A percentile compares a stretch with the other conserved stretches of the same genome.
phyloP scores from a whole-genome alignment of 2,113 vertebrate genomes.

The Neolamprologus kungweensis region DNA sequence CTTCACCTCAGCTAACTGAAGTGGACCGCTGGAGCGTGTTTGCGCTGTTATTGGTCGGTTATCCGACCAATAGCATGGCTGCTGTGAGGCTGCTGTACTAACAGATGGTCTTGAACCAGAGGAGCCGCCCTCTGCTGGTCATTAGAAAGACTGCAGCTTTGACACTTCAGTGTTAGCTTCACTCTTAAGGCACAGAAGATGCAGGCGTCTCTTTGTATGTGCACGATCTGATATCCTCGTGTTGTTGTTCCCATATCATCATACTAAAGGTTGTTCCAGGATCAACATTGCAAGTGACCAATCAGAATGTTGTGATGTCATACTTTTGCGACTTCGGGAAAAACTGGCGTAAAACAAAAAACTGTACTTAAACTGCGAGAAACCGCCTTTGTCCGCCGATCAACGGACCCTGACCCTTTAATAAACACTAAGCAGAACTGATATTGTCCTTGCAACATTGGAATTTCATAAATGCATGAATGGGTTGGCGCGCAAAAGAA shows the following conservation, averaged over 20 bases:
- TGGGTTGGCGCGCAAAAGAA: too few relatives aligned
- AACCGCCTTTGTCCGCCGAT: too few relatives aligned
- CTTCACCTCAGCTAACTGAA: neutral
- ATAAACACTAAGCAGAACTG: too few relatives aligned
- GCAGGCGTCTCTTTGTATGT: neutral
- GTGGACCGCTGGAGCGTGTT: neutral
- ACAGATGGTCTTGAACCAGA: neutral
- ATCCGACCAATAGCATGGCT: neutral
- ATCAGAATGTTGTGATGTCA: too few relatives aligned
- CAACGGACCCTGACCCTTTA: accelerated
- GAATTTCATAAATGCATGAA: too few relatives aligned
- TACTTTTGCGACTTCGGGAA: too few relatives aligned
- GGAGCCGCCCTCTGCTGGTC: neutral
- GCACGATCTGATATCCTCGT: neutral
- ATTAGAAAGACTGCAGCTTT: neutral
- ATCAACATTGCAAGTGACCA: too few relatives aligned
- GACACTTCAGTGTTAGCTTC: neutral
- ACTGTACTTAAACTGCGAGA: too few relatives aligned
- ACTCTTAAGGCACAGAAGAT: neutral
- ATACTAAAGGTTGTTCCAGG: too few relatives aligned
- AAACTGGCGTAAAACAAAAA: too few relatives aligned
- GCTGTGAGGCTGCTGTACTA: neutral
- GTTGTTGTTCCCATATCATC: too few relatives aligned
- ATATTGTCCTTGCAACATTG: too few relatives aligned
- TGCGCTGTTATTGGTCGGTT: neutral